Percentiles rank a stretch among this genome's conserved stretches.
phyloP scores from a whole-genome alignment of 2,888 invertebrate species.

The Gymnosoma rotundatum region DNA sequence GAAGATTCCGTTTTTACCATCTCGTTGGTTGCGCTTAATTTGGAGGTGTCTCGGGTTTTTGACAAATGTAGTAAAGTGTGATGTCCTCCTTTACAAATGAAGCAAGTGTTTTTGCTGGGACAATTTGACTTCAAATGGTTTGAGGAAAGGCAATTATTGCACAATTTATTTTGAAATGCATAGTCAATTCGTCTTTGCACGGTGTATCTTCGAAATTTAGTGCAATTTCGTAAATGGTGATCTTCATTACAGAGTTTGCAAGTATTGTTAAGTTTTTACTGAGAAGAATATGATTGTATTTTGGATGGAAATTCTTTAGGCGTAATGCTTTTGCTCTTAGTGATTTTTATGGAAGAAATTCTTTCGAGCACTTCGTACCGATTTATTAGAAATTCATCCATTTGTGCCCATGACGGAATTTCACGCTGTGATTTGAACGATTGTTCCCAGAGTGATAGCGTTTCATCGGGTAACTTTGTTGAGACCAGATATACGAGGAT shows the following conservation, averaged over 20 bases:
- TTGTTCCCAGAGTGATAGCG: no score
- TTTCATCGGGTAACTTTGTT: no score
- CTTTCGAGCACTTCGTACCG: slow-evolving; percentile 39
- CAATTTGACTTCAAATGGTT: not conserved
- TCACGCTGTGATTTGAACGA: no score
- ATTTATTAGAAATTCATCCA: slow-evolving; percentile 36
- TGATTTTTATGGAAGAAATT: slow-evolving; percentile 11
- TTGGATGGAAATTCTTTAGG: not conserved
- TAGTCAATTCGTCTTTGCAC: no score
- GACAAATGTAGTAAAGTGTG: no score
- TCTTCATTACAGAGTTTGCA: not conserved
- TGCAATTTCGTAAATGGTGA: no score
- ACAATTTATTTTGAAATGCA: not conserved
- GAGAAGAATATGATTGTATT: not conserved
- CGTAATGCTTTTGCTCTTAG: not conserved
- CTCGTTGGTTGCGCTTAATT: no score
- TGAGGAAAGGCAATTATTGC: slow-evolving; percentile 32
- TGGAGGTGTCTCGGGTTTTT: no score
- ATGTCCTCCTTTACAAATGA: no score
- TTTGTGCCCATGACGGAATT: slow-evolving; percentile 12
- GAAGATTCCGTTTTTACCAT: not conserved
- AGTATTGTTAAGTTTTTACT: not conserved
- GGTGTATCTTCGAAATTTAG: no score
- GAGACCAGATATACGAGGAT: no score
- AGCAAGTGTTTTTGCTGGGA: no score